Percentiles rank a stretch among this genome's conserved stretches.
phyloP scores from a whole-genome alignment of 2,888 invertebrate genomes.

The Eristalinus aeneus region DNA sequence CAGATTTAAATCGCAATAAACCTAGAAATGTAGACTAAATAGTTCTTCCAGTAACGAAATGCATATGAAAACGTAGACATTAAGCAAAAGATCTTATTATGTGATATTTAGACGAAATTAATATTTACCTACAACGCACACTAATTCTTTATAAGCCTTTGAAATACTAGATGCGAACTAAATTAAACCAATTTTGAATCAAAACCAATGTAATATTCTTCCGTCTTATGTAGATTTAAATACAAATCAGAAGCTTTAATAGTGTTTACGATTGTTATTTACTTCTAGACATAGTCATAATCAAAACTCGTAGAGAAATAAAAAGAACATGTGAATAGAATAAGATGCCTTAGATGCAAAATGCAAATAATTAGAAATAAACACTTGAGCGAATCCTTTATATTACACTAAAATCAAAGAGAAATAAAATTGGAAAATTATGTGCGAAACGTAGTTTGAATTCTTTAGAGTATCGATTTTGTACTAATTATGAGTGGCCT shows the following conservation, averaged over 20 bases:
- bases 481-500: constrained; percentile 36
- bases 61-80: constrained; percentile 56
- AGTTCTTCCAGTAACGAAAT: constrained; percentile 66
- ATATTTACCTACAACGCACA: constrained; percentile 44
- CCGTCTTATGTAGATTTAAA: constrained; percentile 15
- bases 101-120: constrained; percentile 59
- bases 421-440: constrained; percentile 25
- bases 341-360: constrained; percentile 17
- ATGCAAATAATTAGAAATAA: neutral
- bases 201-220: neutral
- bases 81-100: constrained; percentile 53
- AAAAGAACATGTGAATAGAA: no score
- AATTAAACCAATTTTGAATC: neutral
- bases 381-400: constrained; percentile 18
- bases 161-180: constrained; percentile 48
- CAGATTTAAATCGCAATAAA: constrained; percentile 31
- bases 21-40: constrained; percentile 32
- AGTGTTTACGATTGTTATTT: constrained; percentile 61
- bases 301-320: neutral
- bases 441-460: constrained; percentile 1
- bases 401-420: neutral
- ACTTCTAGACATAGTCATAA: constrained; percentile 47
- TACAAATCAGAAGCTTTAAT: constrained; percentile 40
- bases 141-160: constrained; percentile 44
- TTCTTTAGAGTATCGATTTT: constrained; percentile 60